These are phyloP conservation scores for Acronicta psi DNA, from an alignment of 2,888 invertebrate species.

Conservation along the genomic window DNA sequence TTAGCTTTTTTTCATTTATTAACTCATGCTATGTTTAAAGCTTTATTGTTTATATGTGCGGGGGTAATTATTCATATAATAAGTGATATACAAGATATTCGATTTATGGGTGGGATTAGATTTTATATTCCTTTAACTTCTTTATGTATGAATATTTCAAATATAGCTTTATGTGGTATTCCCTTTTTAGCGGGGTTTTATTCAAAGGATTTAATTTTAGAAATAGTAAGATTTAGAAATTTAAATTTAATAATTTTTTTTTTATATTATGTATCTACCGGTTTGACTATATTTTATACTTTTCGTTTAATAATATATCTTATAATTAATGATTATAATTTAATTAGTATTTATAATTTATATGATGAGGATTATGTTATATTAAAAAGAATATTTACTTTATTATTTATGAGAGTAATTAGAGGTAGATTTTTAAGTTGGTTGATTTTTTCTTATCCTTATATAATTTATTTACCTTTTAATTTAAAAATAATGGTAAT, in stretches of 20 bases:
- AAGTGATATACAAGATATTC: conserved; percentile 91
- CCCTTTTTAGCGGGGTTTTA: conserved; percentile 91
- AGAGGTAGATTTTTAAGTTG: conserved; percentile 88
- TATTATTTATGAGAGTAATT: conserved; percentile 86
- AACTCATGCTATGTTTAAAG: conserved; percentile 93
- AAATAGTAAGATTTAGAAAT: conserved; percentile 84
- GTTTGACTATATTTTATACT: conserved; percentile 89
- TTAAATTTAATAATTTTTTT: conserved; percentile 88
- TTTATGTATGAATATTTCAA: conserved; percentile 88
- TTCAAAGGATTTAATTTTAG: conserved; percentile 91
- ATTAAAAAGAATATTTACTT: conserved; percentile 82
- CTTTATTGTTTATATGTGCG: conserved; percentile 92
- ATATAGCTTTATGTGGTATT: conserved; percentile 90
- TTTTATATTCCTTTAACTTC: conserved; percentile 85
- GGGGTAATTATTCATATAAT: conserved; percentile 91
- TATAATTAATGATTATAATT: conserved; percentile 84
- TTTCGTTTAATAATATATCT: conserved; percentile 89
- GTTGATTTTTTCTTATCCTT: conserved; percentile 86
- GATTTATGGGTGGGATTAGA: conserved; percentile 87
- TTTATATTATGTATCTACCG: conserved; percentile 88
- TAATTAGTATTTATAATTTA: conserved; percentile 81
- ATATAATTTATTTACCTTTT: conserved; percentile 86
- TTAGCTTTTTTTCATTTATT: conserved; percentile 93
- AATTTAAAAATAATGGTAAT: conserved; percentile 87
- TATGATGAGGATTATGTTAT: conserved; percentile 84